Percentiles rank a stretch among this genome's conserved stretches.
These are phyloP conservation scores for Rhaphigaster nebulosa DNA, from an alignment of 2,888 invertebrate genomes.

Conservation along the genomic window DNA sequence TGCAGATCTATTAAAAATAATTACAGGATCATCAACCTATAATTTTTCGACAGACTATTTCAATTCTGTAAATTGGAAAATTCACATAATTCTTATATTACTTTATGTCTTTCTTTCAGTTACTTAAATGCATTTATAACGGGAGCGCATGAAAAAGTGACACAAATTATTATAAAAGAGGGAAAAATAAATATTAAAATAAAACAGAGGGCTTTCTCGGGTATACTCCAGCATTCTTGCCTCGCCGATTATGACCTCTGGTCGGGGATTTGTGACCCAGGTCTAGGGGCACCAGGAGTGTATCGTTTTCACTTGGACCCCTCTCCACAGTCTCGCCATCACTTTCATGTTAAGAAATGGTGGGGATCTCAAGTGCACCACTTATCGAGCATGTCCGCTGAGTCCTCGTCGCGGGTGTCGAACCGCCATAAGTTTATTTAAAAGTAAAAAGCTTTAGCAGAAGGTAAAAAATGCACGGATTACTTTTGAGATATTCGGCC, in stretches of 20 bases:
- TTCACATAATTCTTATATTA: too few relatives aligned
- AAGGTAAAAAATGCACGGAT: neutral
- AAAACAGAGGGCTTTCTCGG: neutral
- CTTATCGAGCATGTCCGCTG: neutral
- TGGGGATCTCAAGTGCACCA: conserved; percentile 1
- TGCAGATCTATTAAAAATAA: too few relatives aligned
- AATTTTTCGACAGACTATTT: too few relatives aligned
- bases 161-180: too few relatives aligned
- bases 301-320: neutral
- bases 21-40: too few relatives aligned
- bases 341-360: neutral
- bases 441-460: neutral
- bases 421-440: neutral
- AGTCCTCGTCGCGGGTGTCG: neutral
- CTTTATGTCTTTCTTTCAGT: too few relatives aligned
- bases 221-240: neutral
- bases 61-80: too few relatives aligned
- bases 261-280: neutral
- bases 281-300: neutral
- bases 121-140: too few relatives aligned
- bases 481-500: neutral
- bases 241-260: neutral
- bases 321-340: neutral
- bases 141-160: too few relatives aligned
- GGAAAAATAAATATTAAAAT: too few relatives aligned